Evolutionary conservation across 2,797 vertebrate genomes (phyloP).

Genomic region (Hipposideros larvatus): DNA sequence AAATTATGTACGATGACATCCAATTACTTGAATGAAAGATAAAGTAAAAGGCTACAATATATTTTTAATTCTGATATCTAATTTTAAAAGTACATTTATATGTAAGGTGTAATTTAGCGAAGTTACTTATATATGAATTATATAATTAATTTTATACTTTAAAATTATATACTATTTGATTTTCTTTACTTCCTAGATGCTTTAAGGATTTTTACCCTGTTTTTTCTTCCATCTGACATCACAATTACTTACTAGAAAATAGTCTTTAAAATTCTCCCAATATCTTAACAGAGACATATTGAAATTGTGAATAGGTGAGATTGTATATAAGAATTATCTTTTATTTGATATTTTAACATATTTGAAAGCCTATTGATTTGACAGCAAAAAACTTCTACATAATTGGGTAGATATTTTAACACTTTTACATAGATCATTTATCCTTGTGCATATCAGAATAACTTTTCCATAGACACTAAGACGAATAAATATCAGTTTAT

Average conservation of each 20-base stretch:
- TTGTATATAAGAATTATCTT: background rate
- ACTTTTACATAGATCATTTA: constrained; percentile 25
- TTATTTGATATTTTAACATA: constrained; percentile 40
- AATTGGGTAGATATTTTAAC: background rate
- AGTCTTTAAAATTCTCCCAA: background rate
- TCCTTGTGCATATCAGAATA: constrained; percentile 8
- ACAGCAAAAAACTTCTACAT: background rate
- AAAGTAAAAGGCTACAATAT: background rate
- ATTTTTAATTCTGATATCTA: background rate
- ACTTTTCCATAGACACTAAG: constrained; percentile 33
- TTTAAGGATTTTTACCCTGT: background rate
- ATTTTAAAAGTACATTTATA: background rate
- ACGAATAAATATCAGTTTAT: constrained; percentile 41
- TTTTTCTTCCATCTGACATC: constrained; percentile 44
- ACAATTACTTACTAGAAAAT: constrained; percentile 49
- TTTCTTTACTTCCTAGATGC: constrained; percentile 21
- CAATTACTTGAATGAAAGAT: background rate
- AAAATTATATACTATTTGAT: background rate
- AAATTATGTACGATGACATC: background rate
- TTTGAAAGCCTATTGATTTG: background rate
- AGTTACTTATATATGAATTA: background rate
- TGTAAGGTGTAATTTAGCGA: background rate
- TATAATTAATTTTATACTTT: background rate
- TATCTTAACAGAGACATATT: background rate
- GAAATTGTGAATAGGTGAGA: background rate